Evolutionary conservation across 2,113 vertebrate genomes (phyloP), one percentile per base, ranked within the genome.

Genomic region (Xenopus borealis): DNA sequence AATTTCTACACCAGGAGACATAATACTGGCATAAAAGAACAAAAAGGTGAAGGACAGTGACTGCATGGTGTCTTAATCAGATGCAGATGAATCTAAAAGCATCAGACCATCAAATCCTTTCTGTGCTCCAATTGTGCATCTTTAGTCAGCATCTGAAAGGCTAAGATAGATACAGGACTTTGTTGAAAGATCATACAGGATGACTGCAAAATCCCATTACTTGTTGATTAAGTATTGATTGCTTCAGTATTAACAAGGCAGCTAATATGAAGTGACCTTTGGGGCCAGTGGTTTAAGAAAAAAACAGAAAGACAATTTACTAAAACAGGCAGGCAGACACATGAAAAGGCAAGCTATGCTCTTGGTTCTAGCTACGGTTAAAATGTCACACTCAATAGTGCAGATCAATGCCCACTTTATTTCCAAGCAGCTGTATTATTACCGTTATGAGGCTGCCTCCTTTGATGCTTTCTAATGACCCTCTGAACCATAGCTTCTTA

Each of bases 151-250:
- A 91, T 86, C 86, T 88, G 92, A 92, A 93, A 89, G 87, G 85
- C 88, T 83, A 87, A 93, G 94, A 96, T 94, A 92, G 94, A 98
- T 97, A 96, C 89, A 19, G 93, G 92, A 94, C 94, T 95, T 96
- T 98, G 97, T 96, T 97, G 95, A 96, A 98, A 97, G 95, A 99
- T 97, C 94, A 96, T 98, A 98, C 91, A 93, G 93, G 94, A 96
- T 94, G 95, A 96, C 94, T 95, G 94, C 92, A 93, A 95, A 98
- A 98, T 97, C 94, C 95, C 94, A 98, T 98, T 98, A 98, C 93
- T 98, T 97, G 96, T 98, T 99, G 96, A 99, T 99, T 98, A 98
- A 98, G 94, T 99, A 99, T 99, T 98, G 97, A 99, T 99, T 95
- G 91, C 79, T 85, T 91, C 79, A 83, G 95, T 98, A 98, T 98